These are phyloP conservation scores for Ceuthmochares aereus DNA, from an alignment of 2,113 vertebrate genomes.

Conservation along the genomic window DNA sequence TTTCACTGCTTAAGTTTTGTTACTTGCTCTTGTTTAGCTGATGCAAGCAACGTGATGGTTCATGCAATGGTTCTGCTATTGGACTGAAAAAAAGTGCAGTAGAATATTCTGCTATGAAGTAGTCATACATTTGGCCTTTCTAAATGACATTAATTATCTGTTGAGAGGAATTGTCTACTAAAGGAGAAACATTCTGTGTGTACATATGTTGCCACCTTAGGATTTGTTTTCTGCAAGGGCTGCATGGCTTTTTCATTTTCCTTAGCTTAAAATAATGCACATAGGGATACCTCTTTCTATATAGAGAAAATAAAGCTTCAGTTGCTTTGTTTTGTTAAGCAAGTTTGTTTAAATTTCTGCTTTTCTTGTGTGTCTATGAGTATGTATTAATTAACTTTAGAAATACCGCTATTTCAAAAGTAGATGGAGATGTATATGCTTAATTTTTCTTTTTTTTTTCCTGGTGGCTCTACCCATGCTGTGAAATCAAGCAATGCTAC, in stretches of 20 bases:
- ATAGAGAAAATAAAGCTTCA: conserved; percentile 67
- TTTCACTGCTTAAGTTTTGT: conserved; percentile 19
- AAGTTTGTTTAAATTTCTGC: conserved; percentile 62
- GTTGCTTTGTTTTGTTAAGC: conserved; percentile 70
- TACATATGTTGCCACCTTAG: conserved; percentile 24
- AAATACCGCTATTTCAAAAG: not conserved
- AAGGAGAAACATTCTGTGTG: not conserved
- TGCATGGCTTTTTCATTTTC: conserved; percentile 71
- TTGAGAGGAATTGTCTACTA: not conserved
- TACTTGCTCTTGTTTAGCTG: conserved; percentile 38
- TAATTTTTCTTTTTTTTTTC: not conserved
- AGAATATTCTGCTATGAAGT: conserved; percentile 44
- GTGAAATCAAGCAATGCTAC: not conserved
- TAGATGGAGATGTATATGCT: not conserved
- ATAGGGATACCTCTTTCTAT: conserved; percentile 59
- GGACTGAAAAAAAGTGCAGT: conserved; percentile 18
- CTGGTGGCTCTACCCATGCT: not conserved
- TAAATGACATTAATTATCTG: conserved; percentile 6
- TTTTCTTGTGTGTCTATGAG: not conserved
- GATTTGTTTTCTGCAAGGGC: conserved; percentile 47
- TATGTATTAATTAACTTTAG: not conserved
- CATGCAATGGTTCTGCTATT: conserved; percentile 13
- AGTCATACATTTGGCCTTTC: conserved; percentile 23
- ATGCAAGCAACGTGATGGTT: conserved; percentile 23
- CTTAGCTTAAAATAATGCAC: conserved; percentile 73